A percentile compares a stretch with the other conserved stretches of the same genome.
phyloP scores from a whole-genome alignment of 1,140 invertebrate genomes.

The Leptopilina boulardi region DNA sequence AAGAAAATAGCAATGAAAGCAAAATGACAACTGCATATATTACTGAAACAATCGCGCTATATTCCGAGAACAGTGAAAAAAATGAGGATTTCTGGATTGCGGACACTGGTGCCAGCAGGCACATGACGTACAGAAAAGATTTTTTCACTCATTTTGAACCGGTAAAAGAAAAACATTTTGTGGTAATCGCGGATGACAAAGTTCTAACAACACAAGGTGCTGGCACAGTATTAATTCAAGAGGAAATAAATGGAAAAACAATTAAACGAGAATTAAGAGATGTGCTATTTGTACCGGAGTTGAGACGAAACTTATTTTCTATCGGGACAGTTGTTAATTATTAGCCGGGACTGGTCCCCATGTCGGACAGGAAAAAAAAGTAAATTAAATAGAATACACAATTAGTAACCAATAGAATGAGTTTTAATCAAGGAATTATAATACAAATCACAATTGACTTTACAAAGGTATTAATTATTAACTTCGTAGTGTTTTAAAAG shows the following conservation, averaged over 20 bases:
- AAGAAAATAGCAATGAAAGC: background rate
- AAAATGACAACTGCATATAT: background rate
- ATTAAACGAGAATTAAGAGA: slow-evolving; percentile 30
- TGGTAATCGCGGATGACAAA: slow-evolving; percentile 25
- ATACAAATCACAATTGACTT: too few relatives aligned
- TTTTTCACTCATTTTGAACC: background rate
- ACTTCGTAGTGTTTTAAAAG: too few relatives aligned
- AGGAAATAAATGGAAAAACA: background rate
- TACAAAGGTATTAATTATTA: too few relatives aligned
- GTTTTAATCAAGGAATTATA: too few relatives aligned
- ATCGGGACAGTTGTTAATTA: too few relatives aligned
- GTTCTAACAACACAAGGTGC: background rate
- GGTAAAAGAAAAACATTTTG: background rate
- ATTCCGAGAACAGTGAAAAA: background rate
- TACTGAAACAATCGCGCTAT: background rate
- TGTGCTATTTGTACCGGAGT: slow-evolving; percentile 30
- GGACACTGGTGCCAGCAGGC: too few relatives aligned
- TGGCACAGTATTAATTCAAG: background rate
- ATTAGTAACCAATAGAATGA: too few relatives aligned
- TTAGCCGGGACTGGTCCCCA: too few relatives aligned
- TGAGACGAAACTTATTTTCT: slow-evolving; percentile 42
- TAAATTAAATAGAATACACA: too few relatives aligned
- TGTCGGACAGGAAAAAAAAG: too few relatives aligned
- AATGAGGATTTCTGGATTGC: slow-evolving; percentile 1
- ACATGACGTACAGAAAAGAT: slow-evolving; percentile 26